phyloP scores from a whole-genome alignment of 2,888 invertebrate genomes.

The Coecobrya sp. region DNA sequence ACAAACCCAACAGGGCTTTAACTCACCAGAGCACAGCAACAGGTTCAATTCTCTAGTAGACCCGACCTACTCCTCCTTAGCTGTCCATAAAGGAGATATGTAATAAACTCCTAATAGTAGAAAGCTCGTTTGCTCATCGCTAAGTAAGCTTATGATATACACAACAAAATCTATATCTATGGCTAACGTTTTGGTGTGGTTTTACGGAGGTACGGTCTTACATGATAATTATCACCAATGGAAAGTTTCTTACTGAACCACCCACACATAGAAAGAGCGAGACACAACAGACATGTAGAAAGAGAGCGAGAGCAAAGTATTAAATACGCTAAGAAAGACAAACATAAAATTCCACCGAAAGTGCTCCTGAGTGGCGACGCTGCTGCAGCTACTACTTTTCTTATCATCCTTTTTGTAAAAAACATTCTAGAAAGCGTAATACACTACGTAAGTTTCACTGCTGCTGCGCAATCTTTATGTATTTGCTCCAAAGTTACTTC shows the following conservation, averaged over 20 bases:
- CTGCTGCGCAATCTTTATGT: slow-evolving; percentile 10
- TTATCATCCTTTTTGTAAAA: not conserved
- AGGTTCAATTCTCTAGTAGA: slow-evolving; percentile 48
- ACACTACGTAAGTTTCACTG: not conserved
- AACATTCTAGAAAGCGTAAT: too few species aligned
- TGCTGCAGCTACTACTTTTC: not conserved
- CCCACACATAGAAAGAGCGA: not conserved
- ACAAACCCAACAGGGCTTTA: not conserved
- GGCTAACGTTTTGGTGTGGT: not conserved
- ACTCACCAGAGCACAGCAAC: slow-evolving; percentile 50
- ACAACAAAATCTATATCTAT: not conserved
- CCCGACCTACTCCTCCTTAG: not conserved
- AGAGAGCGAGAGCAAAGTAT: not conserved
- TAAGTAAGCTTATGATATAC: too few species aligned
- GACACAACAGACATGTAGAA: slow-evolving; percentile 20
- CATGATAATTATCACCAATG: slow-evolving; percentile 51
- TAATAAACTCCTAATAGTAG: not conserved
- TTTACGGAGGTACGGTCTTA: slow-evolving; percentile 21
- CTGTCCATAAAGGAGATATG: not conserved
- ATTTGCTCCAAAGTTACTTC: not conserved
- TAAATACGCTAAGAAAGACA: not conserved
- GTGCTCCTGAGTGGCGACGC: not conserved
- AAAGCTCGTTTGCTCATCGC: not conserved
- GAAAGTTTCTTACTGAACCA: slow-evolving; percentile 25
- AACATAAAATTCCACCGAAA: slow-evolving; percentile 4